Evolutionary conservation across 2,113 vertebrate species (phyloP), one percentile per base, ranked within the genome.

Genomic region (Gallinago undulata): DNA sequence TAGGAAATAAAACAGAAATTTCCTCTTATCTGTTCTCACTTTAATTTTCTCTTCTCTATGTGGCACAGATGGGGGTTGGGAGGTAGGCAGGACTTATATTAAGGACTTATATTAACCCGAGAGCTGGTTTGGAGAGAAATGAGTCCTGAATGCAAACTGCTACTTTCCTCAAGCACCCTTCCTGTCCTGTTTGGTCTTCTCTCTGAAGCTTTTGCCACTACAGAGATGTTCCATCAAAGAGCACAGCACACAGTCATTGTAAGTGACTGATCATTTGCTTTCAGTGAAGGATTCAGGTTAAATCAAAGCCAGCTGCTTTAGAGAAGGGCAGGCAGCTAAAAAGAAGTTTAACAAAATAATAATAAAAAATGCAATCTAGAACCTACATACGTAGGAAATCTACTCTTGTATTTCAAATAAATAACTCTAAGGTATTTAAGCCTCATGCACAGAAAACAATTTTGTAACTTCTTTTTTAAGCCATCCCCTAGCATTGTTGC

Each of bases 241-340:
- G 59, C 55, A 85, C 81, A 87, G 68, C 84, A 62, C 4, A 2
- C 23, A 87, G 64, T 47, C 93, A 60, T 78, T 30, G 2, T 90
- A 94, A 96, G 91, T 86, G 95, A 96, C 96, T 97, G 97, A 98
- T 97, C 97, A 86, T 94, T 96, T 96, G 94, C 94, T 96, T 94
- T 93, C 80, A 3, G 83, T 64, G 76, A 89, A 96, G 94, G 97
- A 97, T 94, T 97, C 91, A 84, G 93, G 89, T 91, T 97, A 97
- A 98, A 98, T 98, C 97, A 98, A 98, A 98, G 94, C 97, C 97
- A 98, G 97, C 97, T 98, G 98, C 94, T 78, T 30, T 55, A 77
- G 31, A 90, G 72, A 82, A 55, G 50, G 47, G 41, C 66, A 24
- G 59, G 76, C 50, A 0, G 63, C 50, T 84, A 64, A 60, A 76